Conservation (phyloP, 2,113 vertebrate species). For the Anoura caudifer region DNA sequence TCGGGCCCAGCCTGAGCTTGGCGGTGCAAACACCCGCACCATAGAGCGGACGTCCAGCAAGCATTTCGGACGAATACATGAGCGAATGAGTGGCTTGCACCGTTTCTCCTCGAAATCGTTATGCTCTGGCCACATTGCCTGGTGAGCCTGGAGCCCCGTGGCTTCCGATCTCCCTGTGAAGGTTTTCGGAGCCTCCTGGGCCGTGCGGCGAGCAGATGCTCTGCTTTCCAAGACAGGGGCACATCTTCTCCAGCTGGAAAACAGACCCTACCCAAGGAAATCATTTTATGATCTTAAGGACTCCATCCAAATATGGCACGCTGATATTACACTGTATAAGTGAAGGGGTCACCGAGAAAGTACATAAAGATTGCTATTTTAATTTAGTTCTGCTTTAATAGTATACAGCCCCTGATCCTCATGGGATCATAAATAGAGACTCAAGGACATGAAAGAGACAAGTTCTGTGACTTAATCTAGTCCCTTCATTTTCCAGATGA, state of each 20-base stretch:
- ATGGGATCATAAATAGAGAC: neutral
- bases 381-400: neutral
- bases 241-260: neutral
- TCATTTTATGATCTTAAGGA: neutral
- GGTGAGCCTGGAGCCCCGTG: neutral
- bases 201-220: neutral
- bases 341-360: neutral
- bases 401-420: neutral
- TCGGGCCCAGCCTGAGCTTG: neutral
- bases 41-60: neutral
- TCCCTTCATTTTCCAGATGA: neutral
- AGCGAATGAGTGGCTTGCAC: neutral
- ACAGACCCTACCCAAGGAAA: neutral
- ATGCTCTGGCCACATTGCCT: neutral
- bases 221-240: neutral
- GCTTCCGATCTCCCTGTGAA: neutral
- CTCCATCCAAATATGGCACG: neutral
- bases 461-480: neutral
- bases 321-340: neutral
- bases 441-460: neutral
- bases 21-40: accelerated
- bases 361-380: neutral
- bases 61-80: neutral
- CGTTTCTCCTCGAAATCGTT: neutral
- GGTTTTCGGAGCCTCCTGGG: neutral